Percentiles rank a stretch among this genome's conserved stretches.
Evolutionary conservation across 2,797 vertebrate genomes (phyloP).

Genomic region (Oreochromis mossambicus): DNA sequence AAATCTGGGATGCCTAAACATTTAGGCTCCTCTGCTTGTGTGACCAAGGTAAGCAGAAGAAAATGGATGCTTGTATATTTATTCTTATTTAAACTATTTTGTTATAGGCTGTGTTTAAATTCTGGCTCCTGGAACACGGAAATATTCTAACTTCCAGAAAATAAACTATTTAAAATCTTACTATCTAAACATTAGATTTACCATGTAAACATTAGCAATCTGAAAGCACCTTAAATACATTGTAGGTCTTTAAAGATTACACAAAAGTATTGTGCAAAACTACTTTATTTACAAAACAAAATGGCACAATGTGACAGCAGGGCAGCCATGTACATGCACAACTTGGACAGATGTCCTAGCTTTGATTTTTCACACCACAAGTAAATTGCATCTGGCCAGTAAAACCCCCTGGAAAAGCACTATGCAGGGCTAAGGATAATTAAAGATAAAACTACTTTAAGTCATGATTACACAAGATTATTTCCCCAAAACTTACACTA

Average conservation of each 20-base stretch:
- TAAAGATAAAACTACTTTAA: slow-evolving; percentile 41
- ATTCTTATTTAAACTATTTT: not conserved
- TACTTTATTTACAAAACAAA: slow-evolving; percentile 99
- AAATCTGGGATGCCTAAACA: not conserved
- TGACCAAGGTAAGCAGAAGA: not conserved
- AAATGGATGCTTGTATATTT: not conserved
- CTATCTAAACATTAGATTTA: not conserved
- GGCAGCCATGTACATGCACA: slow-evolving; percentile 88
- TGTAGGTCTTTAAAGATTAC: not conserved
- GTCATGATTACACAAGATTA: not conserved
- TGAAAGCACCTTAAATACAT: not conserved
- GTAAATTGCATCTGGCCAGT: slow-evolving; percentile 35
- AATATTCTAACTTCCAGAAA: not conserved
- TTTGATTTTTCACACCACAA: slow-evolving; percentile 35
- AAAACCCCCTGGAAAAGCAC: slow-evolving; percentile 26
- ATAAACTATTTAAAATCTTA: not conserved
- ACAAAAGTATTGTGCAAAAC: slow-evolving; percentile 93
- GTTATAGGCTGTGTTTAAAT: not conserved
- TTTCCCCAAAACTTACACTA: not conserved
- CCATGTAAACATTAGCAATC: not conserved
- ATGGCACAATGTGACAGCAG: slow-evolving; percentile 97
- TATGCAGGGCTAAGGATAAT: slow-evolving; percentile 14
- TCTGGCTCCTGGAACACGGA: not conserved
- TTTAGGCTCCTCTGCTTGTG: not conserved
- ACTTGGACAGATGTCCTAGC: slow-evolving; percentile 77